These are phyloP conservation scores for Lophius piscatorius DNA, from an alignment of 2,113 vertebrate genomes.

Conservation along the genomic window DNA sequence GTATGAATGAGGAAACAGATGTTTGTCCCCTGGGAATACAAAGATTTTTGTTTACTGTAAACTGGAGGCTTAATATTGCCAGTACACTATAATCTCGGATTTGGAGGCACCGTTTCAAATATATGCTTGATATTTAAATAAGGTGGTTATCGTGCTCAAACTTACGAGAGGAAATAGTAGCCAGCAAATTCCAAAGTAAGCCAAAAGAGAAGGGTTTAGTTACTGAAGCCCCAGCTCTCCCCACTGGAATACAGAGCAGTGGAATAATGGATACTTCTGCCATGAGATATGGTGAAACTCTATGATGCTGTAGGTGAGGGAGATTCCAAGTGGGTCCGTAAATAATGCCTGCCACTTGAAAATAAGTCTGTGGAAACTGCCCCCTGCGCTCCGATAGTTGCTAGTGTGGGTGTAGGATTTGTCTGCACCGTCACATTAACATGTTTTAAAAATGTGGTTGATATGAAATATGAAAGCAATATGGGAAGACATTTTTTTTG, in stretches of 20 bases:
- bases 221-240: slow-evolving; percentile 42
- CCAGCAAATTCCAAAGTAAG: slow-evolving; percentile 25
- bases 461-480: neutral
- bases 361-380: slow-evolving; percentile 64
- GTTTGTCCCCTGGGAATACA: slow-evolving; percentile 7
- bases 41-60: slow-evolving; percentile 50
- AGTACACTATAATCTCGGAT: slow-evolving; percentile 24
- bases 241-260: slow-evolving; percentile 62
- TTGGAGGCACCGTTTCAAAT: slow-evolving; percentile 18
- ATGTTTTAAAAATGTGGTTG: slow-evolving; percentile 15
- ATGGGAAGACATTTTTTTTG: slow-evolving; percentile 2
- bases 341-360: slow-evolving; percentile 72
- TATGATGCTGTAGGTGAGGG: slow-evolving; percentile 73
- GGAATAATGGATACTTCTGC: slow-evolving; percentile 71
- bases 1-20: slow-evolving; percentile 18
- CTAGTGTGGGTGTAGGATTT: slow-evolving; percentile 25
- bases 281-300: slow-evolving; percentile 72
- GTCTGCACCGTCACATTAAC: slow-evolving; percentile 8
- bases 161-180: slow-evolving; percentile 6
- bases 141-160: slow-evolving; percentile 11
- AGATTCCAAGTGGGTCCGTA: slow-evolving; percentile 68
- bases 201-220: slow-evolving; percentile 50
- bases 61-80: slow-evolving; percentile 39
- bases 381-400: slow-evolving; percentile 44
- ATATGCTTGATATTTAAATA: slow-evolving; percentile 36